Evolutionary conservation across 2,888 invertebrate species (phyloP), one percentile per base, ranked within the genome.

Genomic region (Eristalinus aeneus): DNA sequence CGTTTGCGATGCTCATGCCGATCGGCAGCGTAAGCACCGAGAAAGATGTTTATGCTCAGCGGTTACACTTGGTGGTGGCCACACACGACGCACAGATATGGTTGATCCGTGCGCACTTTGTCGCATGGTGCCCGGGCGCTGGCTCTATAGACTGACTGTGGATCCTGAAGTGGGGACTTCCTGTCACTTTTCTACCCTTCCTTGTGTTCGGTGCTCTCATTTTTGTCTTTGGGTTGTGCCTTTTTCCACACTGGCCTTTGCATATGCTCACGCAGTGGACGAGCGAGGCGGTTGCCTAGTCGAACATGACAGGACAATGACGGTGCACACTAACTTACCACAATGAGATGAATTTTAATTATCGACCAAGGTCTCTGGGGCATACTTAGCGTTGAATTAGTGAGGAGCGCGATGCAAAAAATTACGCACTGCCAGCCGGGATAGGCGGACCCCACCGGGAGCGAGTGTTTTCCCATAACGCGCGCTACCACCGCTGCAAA

Each of bases 281-380:
- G 63, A 54, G 34, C 63, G 34, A 69, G 71, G 36, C 73, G 75
- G 82, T 76, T 77, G 22, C 16, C 39, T 75, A 78, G 78, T 68
- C 58, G 67, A 79, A 87, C 87, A 87, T 87, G 87, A 83, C 87
- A 87, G 87, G 83, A 87, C 87, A 87, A 87, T 83, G 73, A 83
- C 65, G 83, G 2, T 34, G 75, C 67, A 39, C 78, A 75, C 76
- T 68, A 73, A 64, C 58, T 69, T 65, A 82, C 58, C 65, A 64
- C 82, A 69, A 65, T 60, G 53, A 77, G 76, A 78, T 82, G 71
- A 74, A 74, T 83, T 87, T 83, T 83, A 83, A 87, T 87, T 83
- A 87, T 79, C 75, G 63, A 9, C 46, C 74, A 79, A 61, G 54
- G 71, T 73, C 71, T 46, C 10, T 65, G 32, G 61, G 60, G 68